Conservation (phyloP, 2,888 invertebrate species). For the Aphidius colemani region DNA sequence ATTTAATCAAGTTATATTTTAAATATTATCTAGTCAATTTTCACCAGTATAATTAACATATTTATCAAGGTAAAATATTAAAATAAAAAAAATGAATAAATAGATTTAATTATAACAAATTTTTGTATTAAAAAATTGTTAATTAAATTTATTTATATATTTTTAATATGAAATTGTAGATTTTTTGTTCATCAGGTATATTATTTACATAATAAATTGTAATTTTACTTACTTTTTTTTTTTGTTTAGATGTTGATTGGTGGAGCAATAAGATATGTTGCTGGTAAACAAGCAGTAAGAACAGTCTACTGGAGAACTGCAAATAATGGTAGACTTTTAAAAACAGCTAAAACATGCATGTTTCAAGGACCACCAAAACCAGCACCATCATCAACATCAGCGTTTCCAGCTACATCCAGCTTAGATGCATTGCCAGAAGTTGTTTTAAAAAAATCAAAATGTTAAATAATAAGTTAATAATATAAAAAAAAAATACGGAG, state of each 20-base stretch:
- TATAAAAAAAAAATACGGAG: too few species aligned
- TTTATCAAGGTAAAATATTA: slow-evolving; percentile 38
- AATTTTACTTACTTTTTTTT: not conserved
- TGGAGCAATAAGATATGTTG: slow-evolving; percentile 73
- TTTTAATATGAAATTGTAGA: not conserved
- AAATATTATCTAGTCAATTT: slow-evolving; percentile 36
- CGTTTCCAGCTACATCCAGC: slow-evolving; percentile 39
- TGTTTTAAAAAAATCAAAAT: slow-evolving; percentile 31
- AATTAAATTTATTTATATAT: not conserved
- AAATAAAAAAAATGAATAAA: not conserved
- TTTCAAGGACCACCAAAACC: slow-evolving; percentile 53
- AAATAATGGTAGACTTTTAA: slow-evolving; percentile 46
- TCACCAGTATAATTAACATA: slow-evolving; percentile 29
- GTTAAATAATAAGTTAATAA: not conserved
- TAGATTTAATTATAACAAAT: not conserved
- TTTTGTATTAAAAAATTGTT: not conserved
- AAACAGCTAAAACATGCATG: slow-evolving; percentile 51
- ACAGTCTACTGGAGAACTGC: slow-evolving; percentile 76
- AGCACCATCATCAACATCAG: slow-evolving; percentile 48
- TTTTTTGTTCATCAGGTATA: slow-evolving; percentile 1
- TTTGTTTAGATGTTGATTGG: slow-evolving; percentile 64
- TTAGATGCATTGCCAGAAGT: slow-evolving; percentile 40
- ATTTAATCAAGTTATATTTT: slow-evolving; percentile 37
- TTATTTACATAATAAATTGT: not conserved
- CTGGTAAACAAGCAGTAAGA: slow-evolving; percentile 75